These are phyloP conservation scores for Papilio gigon DNA, from an alignment of 2,888 invertebrate genomes.

Conservation along the genomic window DNA sequence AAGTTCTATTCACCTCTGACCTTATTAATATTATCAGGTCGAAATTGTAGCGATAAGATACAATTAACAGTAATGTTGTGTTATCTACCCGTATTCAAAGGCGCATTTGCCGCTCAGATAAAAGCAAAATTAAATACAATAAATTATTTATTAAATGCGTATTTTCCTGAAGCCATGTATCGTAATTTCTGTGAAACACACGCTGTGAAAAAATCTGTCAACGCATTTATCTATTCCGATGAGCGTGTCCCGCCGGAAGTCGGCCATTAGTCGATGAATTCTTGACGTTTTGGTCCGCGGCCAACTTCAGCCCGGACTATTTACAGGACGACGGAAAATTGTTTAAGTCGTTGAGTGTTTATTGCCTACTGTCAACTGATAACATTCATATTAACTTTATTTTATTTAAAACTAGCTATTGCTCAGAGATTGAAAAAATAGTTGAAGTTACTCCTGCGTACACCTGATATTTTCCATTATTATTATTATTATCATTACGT, in stretches of 20 bases:
- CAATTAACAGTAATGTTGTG: conserved; percentile 1
- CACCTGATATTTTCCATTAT: too few species aligned
- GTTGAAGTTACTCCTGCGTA: too few species aligned
- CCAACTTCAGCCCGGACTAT: conserved; percentile 63
- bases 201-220: conserved; percentile 42
- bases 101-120: conserved; percentile 10
- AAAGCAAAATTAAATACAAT: conserved; percentile 14
- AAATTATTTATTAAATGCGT: conserved; percentile 19
- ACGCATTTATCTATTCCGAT: conserved; percentile 46
- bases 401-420: neutral
- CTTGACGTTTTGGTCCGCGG: conserved; percentile 60
- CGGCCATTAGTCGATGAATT: conserved; percentile 69
- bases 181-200: conserved; percentile 39
- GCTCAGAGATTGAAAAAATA: too few species aligned
- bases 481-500: too few species aligned
- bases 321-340: conserved; percentile 46
- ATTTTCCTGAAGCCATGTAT: conserved; percentile 43
- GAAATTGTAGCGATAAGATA: conserved; percentile 2
- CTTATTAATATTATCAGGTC: neutral
- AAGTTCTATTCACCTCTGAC: conserved; percentile 11
- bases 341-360: conserved; percentile 39
- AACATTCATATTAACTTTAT: conserved; percentile 12
- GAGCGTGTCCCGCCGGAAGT: conserved; percentile 62
- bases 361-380: conserved; percentile 7
- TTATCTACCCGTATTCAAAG: neutral